Conservation (phyloP, 2,113 vertebrate genomes). For the Epinephelus cyanopodus region DNA sequence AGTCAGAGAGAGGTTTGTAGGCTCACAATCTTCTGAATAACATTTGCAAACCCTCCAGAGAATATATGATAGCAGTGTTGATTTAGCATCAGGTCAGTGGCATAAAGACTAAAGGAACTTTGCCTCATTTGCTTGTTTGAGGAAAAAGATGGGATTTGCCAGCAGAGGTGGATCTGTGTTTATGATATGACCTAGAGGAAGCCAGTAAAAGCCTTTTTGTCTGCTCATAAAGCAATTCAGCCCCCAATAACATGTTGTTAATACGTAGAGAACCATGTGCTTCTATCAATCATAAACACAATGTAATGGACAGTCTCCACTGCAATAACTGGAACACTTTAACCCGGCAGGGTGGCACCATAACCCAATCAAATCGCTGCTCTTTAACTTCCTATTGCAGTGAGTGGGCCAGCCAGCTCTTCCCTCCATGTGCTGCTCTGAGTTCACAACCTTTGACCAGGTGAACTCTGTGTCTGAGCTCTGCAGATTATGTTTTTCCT, state of each 20-base stretch:
- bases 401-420: neutral
- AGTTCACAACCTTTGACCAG: slow-evolving; percentile 71
- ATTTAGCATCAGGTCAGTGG: neutral
- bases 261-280: slow-evolving; percentile 75
- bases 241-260: slow-evolving; percentile 54
- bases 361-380: slow-evolving; percentile 46
- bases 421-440: neutral
- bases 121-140: slow-evolving; percentile 31
- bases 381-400: slow-evolving; percentile 48
- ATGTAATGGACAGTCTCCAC: slow-evolving; percentile 51
- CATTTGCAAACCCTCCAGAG: neutral
- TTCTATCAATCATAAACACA: slow-evolving; percentile 78
- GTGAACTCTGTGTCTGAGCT: slow-evolving; percentile 39
- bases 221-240: slow-evolving; percentile 65
- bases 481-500: slow-evolving; percentile 23
- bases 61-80: neutral
- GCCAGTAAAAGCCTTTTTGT: slow-evolving; percentile 49
- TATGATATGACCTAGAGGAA: slow-evolving; percentile 24
- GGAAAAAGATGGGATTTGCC: slow-evolving; percentile 25
- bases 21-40: slow-evolving; percentile 22
- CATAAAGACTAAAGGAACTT: neutral
- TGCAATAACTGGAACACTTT: slow-evolving; percentile 49
- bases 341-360: slow-evolving; percentile 7
- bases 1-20: neutral
- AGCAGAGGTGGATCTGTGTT: slow-evolving; percentile 6